Evolutionary conservation across 2,797 vertebrate genomes (phyloP).

Genomic region (Gadopsis bispinosus): DNA sequence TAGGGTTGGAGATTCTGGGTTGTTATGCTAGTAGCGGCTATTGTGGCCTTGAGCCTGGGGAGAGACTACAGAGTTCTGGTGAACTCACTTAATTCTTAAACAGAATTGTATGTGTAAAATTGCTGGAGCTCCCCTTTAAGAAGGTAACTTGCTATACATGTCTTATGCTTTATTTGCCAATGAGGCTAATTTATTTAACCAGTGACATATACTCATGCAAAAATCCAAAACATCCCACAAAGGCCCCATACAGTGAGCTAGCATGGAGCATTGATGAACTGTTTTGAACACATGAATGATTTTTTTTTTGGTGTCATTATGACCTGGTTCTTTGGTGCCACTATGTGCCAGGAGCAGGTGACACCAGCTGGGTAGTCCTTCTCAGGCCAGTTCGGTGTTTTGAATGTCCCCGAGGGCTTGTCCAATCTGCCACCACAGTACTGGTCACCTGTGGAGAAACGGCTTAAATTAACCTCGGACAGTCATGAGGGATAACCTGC

Average conservation of each 20-base stretch:
- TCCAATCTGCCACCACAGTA: conserved; percentile 95
- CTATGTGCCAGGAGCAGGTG: conserved; percentile 96
- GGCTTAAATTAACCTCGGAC: background rate
- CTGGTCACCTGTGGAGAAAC: conserved; percentile 89
- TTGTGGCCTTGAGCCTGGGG: background rate
- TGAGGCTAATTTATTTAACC: too few species aligned
- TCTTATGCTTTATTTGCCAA: background rate
- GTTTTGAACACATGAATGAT: background rate
- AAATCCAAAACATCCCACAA: background rate
- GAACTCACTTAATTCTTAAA: background rate
- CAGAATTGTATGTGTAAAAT: background rate
- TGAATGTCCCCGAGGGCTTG: conserved; percentile 91
- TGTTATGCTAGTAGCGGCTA: background rate
- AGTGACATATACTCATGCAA: background rate
- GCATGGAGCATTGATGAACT: background rate
- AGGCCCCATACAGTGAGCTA: background rate
- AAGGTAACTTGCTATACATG: background rate
- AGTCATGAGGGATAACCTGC: background rate
- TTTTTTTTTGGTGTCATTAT: background rate
- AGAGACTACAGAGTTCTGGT: too few species aligned
- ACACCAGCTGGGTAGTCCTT: conserved; percentile 97
- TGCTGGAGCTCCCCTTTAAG: background rate
- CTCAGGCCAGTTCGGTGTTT: conserved; percentile 98
- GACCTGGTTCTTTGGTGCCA: conserved; percentile 97
- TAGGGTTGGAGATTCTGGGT: background rate